Percentiles rank a stretch among this genome's conserved stretches.
Evolutionary conservation across 2,888 invertebrate species (phyloP).

Genomic region (Belgica antarctica): DNA sequence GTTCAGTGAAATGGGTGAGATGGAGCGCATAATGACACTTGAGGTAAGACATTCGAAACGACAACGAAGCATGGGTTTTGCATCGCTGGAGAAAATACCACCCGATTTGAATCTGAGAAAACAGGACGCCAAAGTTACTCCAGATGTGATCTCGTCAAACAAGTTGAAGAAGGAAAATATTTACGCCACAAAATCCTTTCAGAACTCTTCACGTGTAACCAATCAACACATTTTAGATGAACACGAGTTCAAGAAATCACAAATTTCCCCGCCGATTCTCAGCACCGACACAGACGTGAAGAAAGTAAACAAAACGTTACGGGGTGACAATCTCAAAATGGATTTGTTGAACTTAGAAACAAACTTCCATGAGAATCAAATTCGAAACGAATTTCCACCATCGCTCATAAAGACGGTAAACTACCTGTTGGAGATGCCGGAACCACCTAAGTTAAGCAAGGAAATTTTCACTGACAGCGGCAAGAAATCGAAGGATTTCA

Average conservation of each 20-base stretch:
- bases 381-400: constrained; percentile 56
- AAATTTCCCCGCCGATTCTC: constrained; percentile 21
- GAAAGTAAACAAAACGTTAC: constrained; percentile 13
- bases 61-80: constrained; percentile 57
- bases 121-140: background rate
- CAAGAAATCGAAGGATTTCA: constrained; percentile 55
- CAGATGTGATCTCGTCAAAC: constrained; percentile 37
- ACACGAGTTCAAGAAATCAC: constrained; percentile 32
- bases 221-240: constrained; percentile 10
- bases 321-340: constrained; percentile 26
- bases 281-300: background rate
- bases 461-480: constrained; percentile 47
- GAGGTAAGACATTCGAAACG: constrained; percentile 72
- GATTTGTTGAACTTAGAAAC: constrained; percentile 12
- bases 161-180: constrained; percentile 8
- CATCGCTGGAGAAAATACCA: constrained; percentile 47
- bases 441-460: constrained; percentile 46
- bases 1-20: constrained; percentile 53
- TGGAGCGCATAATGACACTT: constrained; percentile 66
- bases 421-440: constrained; percentile 53
- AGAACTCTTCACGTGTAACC: background rate
- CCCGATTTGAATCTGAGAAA: background rate
- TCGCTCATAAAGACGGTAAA: constrained; percentile 49
- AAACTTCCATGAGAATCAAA: constrained; percentile 45
- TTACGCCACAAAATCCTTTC: background rate